Percentiles rank a stretch among this genome's conserved stretches.
Conservation (phyloP, 2,797 vertebrate species). For the Pipistrellus pygmaeus region DNA sequence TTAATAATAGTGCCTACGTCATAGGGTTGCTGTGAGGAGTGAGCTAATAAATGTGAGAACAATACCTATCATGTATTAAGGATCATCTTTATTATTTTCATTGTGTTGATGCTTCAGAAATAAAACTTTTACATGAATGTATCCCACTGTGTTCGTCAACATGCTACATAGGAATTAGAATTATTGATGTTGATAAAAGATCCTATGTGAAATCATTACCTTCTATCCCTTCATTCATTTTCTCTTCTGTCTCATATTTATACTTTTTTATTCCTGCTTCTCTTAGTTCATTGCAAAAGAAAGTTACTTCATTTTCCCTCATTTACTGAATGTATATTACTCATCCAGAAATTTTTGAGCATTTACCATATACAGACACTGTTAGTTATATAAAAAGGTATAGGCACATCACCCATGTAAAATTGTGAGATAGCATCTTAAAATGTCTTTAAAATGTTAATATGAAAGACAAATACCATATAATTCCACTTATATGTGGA, state of each 20-base stretch:
- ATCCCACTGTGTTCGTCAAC: not conserved
- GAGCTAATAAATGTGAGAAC: not conserved
- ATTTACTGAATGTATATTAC: not conserved
- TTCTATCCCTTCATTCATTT: not conserved
- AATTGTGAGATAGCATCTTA: not conserved
- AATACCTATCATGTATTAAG: not conserved
- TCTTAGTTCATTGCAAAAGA: conserved; percentile 14
- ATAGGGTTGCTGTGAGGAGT: not conserved
- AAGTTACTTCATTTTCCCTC: conserved; percentile 17
- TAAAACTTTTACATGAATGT: not conserved
- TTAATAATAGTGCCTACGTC: not conserved
- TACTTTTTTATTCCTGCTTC: not conserved
- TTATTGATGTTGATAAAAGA: not conserved
- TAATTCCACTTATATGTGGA: not conserved
- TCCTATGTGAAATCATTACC: not conserved
- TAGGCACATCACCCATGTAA: not conserved
- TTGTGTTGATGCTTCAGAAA: not conserved
- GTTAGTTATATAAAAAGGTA: not conserved
- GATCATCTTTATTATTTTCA: not conserved
- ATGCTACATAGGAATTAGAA: not conserved
- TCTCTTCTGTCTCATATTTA: not conserved
- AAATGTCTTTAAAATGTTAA: not conserved
- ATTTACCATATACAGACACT: not conserved
- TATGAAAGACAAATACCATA: not conserved
- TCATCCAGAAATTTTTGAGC: conserved; percentile 19